A percentile compares a stretch with the other conserved stretches of the same genome.
These are phyloP conservation scores for Alcedo atthis DNA, from an alignment of 2,797 vertebrate genomes.

Conservation along the genomic window DNA sequence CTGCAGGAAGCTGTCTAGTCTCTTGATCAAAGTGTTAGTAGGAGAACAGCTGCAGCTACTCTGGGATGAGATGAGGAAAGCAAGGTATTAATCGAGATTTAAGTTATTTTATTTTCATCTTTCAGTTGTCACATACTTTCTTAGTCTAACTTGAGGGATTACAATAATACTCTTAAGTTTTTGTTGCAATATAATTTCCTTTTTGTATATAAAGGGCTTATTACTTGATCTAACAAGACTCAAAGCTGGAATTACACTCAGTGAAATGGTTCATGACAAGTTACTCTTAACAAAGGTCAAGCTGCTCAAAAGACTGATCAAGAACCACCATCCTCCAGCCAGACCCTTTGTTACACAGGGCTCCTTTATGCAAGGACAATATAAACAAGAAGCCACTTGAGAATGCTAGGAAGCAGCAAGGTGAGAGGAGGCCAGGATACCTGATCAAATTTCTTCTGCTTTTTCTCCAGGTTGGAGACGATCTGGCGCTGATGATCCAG, in stretches of 20 bases:
- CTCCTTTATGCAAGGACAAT: background rate
- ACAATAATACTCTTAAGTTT: background rate
- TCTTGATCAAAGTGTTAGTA: background rate
- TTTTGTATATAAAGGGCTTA: background rate
- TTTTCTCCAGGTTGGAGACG: conserved; percentile 94
- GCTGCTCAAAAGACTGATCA: background rate
- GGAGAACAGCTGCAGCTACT: background rate
- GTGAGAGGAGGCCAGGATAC: conserved; percentile 62
- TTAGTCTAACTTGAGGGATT: background rate
- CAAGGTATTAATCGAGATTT: background rate
- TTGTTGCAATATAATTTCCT: background rate
- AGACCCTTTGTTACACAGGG: background rate
- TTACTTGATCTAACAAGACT: background rate
- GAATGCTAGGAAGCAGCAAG: background rate
- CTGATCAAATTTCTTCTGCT: conserved; percentile 98
- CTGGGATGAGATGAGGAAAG: background rate
- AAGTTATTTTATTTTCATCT: background rate
- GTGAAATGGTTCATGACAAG: background rate
- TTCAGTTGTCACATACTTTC: background rate
- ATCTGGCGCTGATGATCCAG: conserved; percentile 94
- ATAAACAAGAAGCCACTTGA: background rate
- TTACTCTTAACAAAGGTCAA: background rate
- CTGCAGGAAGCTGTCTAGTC: background rate
- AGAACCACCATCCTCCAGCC: background rate
- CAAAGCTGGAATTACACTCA: background rate